Evolutionary conservation across 2,888 invertebrate species (phyloP).

Genomic region (Clostera curtula): DNA sequence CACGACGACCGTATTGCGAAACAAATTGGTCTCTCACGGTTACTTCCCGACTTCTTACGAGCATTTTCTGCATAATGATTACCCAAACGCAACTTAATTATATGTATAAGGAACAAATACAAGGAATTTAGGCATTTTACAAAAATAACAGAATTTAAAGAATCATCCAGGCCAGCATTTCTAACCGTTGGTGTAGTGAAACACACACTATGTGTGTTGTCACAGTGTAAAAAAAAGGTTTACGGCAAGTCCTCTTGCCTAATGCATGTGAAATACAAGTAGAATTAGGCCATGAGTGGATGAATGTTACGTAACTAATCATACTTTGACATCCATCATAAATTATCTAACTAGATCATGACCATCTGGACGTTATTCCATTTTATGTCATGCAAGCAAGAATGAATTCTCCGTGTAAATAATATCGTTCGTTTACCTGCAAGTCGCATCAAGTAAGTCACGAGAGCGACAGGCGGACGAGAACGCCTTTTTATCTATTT

Average conservation of each 20-base stretch:
- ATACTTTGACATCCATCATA: conserved; percentile 9
- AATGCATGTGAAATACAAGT: no score
- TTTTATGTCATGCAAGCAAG: conserved; percentile 24
- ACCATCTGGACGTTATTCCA: conserved; percentile 25
- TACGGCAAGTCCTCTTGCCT: no score
- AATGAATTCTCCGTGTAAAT: conserved; percentile 43
- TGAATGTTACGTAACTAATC: not conserved
- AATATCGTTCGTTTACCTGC: conserved; percentile 52
- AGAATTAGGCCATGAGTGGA: no score
- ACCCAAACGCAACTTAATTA: no score
- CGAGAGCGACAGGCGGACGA: conserved; percentile 48
- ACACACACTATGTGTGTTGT: no score
- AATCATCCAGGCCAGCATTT: no score
- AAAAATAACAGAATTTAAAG: no score
- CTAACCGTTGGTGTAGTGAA: no score
- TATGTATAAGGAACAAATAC: no score
- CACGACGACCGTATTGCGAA: conserved; percentile 57
- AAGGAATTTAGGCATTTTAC: no score
- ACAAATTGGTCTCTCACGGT: conserved; percentile 51
- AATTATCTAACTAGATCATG: conserved; percentile 23
- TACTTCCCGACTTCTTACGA: conserved; percentile 40
- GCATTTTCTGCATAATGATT: conserved; percentile 7
- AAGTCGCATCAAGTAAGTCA: conserved; percentile 55
- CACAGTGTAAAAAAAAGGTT: no score
- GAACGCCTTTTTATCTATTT: conserved; percentile 43